phyloP scores from a whole-genome alignment of 2,888 invertebrate species.

The Halictus quadricinctus region DNA sequence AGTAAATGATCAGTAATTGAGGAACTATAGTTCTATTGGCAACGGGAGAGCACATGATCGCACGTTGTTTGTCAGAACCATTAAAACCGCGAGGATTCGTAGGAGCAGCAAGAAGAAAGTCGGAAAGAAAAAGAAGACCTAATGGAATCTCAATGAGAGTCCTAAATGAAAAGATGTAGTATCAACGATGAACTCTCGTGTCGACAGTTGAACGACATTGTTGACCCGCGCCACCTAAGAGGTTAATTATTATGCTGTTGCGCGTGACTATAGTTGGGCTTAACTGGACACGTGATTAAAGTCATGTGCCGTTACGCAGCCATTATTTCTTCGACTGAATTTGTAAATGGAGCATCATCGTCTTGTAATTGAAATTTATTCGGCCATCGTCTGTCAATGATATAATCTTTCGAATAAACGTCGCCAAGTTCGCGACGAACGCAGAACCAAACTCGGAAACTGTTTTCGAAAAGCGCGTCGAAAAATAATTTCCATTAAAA shows the following conservation, averaged over 20 bases:
- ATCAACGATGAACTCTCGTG: conserved; percentile 34
- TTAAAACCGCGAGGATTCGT: background rate
- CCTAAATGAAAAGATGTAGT: conserved; percentile 26
- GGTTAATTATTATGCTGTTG: conserved; percentile 56
- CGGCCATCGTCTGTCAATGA: conserved; percentile 29
- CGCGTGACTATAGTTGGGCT: conserved; percentile 56
- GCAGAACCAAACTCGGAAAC: background rate
- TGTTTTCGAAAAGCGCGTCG: background rate
- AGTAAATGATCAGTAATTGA: background rate
- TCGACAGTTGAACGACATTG: conserved; percentile 53
- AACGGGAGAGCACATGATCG: background rate
- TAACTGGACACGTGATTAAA: conserved; percentile 57
- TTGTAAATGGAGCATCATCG: conserved; percentile 54
- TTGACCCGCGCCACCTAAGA: conserved; percentile 40
- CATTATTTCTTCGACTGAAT: conserved; percentile 52
- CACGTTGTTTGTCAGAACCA: background rate
- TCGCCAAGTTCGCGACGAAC: conserved; percentile 18
- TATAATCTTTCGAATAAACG: conserved; percentile 20
- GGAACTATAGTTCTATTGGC: background rate
- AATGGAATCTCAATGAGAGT: background rate
- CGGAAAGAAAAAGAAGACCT: background rate
- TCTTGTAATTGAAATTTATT: conserved; percentile 58
- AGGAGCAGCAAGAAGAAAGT: background rate
- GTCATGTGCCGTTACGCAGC: conserved; percentile 53
- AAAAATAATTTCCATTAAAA: background rate